Evolutionary conservation across 2,888 invertebrate species (phyloP), one percentile per base, ranked within the genome.

Genomic region (Euplexia lucipara): DNA sequence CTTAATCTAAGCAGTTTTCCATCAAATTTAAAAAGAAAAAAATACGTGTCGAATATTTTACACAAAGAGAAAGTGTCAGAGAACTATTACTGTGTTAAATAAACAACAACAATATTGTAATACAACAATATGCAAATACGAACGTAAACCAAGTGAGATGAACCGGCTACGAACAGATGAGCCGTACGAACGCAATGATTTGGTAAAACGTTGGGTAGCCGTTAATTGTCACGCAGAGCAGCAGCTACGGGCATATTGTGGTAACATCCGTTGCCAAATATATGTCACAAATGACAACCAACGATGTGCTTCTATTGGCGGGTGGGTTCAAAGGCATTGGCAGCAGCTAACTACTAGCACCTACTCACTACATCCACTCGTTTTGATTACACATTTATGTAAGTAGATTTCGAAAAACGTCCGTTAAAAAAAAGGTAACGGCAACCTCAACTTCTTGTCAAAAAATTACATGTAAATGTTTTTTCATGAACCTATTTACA

Each of bases 231-330:
- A 72, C 41, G 59, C 62, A 70, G 68, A 57, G 48, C 53, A 44
- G 53, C 62, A 56, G 69, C 70, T 73, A 67, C 57, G 32, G 65
- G 61, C 54, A 32, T 74, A 77, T 72, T 71, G 68, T 77, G 72
- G 68, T 62, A 52, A 54, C 62, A 67, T 18, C 35, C 44, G 62
- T 26, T 37, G 41, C 37, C 52, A 61, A 53, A 61, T 44, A 64
- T 73, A 62, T 61, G 60, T 66, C 52, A 70, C 49, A 41, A 59
- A 51, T 59, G 58, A 37, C 48, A 67, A 16, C 12, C 32, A 44
- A 54, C 53, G 26, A 54, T 14, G 35, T 35, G 30, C 7, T 4
- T 45, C 5, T 16, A n/a, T 16, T 37, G 7, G 12, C 3, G 3
- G 22, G 8, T 42, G 20, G 9, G 4, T 41, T 12, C 12, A n/a